Evolutionary conservation across 2,797 vertebrate genomes (phyloP), one percentile per base, ranked within the genome.

Genomic region (Etheostoma nigrum): DNA sequence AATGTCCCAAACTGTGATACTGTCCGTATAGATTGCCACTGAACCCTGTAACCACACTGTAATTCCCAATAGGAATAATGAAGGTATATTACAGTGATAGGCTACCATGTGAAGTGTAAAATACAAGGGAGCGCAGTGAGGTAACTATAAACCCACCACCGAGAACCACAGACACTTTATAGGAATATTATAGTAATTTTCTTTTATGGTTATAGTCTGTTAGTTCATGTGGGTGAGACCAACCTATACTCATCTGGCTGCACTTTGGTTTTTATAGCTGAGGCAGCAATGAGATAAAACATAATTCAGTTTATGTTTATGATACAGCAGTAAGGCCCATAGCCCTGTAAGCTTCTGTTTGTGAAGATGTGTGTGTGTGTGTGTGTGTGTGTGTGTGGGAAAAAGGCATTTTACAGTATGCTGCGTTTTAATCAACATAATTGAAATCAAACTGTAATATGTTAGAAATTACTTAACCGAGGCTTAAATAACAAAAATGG

Each of bases 131-230:
- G 78, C 40, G 70, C 54, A 51, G 62, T 82, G 79, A 88, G 80
- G 83, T 82, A 80, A 76, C 80, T 76, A 70, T 88, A 80, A 88
- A 89, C 78, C 59, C 86, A 83, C 86, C 81, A 74, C 72, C 25
- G 85, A 85, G 84, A 79, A 85, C 82, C 81, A 74, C 86, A 78
- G 76, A 86, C 85, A 89, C 84, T 89, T 91, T 83, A 85, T 67
- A 72, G 78, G 79, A 80, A 82, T 74, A 88, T 88, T 87, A 89
- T 69, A 89, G 85, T 84, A 0, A 86, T 91, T 89, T 84, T 64
- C 55, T 87, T 88, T 88, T 90, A 85, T 61, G 86, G 76, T 89
- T 86, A 82, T 88, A 67, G 85, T 74, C 69, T 85, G 78, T 87
- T 83, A 72, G 82, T 79, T 82, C 70, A 72, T 67, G 82, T 74